These are phyloP conservation scores for Eulemur coronatus DNA, from an alignment of 2,797 vertebrate genomes.

Conservation along the genomic window DNA sequence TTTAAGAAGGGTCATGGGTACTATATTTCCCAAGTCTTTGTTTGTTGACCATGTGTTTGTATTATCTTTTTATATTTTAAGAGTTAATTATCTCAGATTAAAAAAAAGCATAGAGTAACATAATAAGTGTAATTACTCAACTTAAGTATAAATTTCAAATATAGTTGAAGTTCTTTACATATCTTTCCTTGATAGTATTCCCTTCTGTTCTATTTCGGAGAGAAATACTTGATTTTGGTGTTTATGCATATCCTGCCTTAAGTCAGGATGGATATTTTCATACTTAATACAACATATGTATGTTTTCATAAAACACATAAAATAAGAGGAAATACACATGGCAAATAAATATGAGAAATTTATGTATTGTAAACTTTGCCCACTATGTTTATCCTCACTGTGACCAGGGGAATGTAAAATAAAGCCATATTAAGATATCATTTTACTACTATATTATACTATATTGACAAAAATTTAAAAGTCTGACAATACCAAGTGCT, in stretches of 20 bases:
- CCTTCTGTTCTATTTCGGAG: neutral
- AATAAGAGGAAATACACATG: neutral
- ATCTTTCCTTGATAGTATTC: neutral
- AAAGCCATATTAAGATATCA: neutral
- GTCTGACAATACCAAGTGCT: neutral
- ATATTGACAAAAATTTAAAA: neutral
- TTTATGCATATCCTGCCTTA: neutral
- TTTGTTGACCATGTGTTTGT: neutral
- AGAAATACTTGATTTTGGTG: slow-evolving; percentile 4
- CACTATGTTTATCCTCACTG: neutral
- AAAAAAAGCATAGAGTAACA: neutral
- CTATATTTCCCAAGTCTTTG: neutral
- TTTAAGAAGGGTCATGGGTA: neutral
- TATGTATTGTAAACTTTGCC: too few species aligned
- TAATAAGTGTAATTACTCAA: neutral
- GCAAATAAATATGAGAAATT: neutral
- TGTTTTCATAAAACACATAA: neutral
- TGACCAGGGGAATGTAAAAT: neutral
- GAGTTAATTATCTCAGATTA: neutral
- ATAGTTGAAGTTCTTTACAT: neutral
- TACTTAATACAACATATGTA: neutral
- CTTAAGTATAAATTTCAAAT: neutral
- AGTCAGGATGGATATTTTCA: neutral
- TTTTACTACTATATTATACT: neutral
- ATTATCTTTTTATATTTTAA: neutral